Percentiles rank a stretch among this genome's conserved stretches.
phyloP scores from a whole-genome alignment of 2,113 vertebrate genomes.

The Pseudopodoces humilis region DNA sequence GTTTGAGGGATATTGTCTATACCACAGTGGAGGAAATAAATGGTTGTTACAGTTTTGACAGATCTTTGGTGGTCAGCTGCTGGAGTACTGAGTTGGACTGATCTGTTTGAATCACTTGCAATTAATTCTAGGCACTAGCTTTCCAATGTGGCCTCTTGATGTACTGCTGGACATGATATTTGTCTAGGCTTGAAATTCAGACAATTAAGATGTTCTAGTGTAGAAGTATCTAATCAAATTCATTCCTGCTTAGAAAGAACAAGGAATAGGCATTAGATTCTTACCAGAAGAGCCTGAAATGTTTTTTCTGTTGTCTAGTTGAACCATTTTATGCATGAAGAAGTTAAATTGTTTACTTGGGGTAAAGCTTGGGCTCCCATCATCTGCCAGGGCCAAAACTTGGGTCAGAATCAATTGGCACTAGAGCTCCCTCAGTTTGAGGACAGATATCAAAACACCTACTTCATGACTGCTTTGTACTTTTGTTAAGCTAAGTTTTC shows the following conservation, averaged over 20 bases:
- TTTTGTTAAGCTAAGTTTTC: not conserved
- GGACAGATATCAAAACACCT: not conserved
- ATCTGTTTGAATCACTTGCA: not conserved
- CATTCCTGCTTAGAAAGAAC: not conserved
- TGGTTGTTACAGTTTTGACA: not conserved
- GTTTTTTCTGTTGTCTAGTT: not conserved
- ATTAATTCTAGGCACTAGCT: not conserved
- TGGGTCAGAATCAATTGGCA: rapidly evolving
- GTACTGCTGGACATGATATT: not conserved
- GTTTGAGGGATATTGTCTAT: not conserved
- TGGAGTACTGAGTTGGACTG: not conserved
- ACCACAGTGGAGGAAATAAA: not conserved
- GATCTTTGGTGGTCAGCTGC: not conserved
- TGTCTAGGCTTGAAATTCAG: not conserved
- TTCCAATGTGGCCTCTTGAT: rapidly evolving
- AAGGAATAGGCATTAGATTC: not conserved
- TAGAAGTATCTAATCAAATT: not conserved
- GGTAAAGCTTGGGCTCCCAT: not conserved
- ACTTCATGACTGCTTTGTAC: not conserved
- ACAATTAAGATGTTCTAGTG: not conserved
- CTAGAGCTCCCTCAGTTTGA: not conserved
- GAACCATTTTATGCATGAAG: not conserved
- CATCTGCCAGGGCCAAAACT: not conserved
- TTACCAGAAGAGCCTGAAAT: not conserved
- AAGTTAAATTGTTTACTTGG: not conserved